Evolutionary conservation across 2,113 vertebrate species (phyloP).

Genomic region (Podocnemis expansa): DNA sequence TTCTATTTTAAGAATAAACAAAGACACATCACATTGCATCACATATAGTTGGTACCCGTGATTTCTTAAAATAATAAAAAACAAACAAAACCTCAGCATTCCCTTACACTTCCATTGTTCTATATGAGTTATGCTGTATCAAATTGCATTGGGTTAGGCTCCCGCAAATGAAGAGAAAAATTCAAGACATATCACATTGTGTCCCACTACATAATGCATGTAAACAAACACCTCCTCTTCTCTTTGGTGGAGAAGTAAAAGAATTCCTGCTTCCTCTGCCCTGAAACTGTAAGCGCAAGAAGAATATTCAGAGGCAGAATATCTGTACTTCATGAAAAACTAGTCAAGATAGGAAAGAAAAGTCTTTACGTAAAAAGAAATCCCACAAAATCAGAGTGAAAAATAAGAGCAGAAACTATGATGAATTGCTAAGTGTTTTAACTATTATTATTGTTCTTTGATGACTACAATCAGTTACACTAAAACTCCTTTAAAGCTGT

Average conservation of each 20-base stretch:
- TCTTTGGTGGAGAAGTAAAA: not conserved
- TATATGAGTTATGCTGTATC: not conserved
- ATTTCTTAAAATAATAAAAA: constrained; percentile 3
- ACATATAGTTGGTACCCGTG: not conserved
- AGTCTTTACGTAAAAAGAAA: not conserved
- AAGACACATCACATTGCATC: not conserved
- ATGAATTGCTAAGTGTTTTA: not conserved
- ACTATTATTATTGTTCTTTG: not conserved
- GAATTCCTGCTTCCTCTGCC: not conserved
- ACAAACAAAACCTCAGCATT: not conserved
- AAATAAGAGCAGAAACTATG: not conserved
- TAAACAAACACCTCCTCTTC: not conserved
- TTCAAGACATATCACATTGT: not conserved
- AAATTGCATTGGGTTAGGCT: not conserved
- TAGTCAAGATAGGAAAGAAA: not conserved
- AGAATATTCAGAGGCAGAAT: constrained; percentile 4
- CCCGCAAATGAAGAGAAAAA: constrained; percentile 12
- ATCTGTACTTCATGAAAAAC: not conserved
- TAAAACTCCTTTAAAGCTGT: not conserved
- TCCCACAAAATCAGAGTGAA: not conserved
- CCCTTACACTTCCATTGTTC: not conserved
- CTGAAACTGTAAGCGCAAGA: constrained; percentile 26
- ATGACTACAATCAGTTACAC: not conserved
- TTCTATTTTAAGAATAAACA: not conserved
- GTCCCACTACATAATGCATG: not conserved